Conservation (phyloP, 2,888 invertebrate species). For the Eubasilissa splendida region DNA sequence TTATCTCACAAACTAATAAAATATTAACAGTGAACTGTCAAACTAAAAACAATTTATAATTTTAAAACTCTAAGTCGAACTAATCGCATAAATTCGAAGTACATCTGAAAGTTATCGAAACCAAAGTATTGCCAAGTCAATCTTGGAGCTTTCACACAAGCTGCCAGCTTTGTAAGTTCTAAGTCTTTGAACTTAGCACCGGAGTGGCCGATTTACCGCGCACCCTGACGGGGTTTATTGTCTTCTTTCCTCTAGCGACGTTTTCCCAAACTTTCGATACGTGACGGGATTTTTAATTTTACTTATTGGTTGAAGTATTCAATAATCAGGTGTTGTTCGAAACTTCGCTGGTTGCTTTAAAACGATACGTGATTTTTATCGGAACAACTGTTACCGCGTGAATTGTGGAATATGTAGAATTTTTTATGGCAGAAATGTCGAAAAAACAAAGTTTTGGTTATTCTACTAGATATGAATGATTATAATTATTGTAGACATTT, state of each 20-base stretch:
- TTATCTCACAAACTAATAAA: too few species aligned
- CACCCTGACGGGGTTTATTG: conserved; percentile 27
- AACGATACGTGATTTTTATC: too few species aligned
- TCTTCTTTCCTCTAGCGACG: conserved; percentile 7
- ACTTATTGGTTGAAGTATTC: too few species aligned
- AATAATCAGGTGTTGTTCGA: too few species aligned
- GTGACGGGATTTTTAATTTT: conserved; percentile 6
- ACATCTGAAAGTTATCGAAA: conserved; percentile 5
- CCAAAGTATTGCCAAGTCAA: conserved; percentile 41
- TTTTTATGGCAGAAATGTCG: too few species aligned
- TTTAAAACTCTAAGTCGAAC: neutral
- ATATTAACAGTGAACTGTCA: neutral
- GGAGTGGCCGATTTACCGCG: conserved; percentile 36
- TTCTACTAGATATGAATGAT: too few species aligned
- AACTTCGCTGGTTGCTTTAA: too few species aligned
- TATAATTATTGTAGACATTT: too few species aligned
- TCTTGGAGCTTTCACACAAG: conserved; percentile 23
- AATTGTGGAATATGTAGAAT: too few species aligned
- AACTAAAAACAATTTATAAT: neutral
- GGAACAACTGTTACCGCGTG: neutral
- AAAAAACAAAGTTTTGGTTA: too few species aligned
- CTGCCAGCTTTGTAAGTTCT: conserved; percentile 35
- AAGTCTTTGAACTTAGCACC: conserved; percentile 37
- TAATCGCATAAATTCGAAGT: conserved; percentile 19
- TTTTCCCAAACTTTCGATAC: conserved; percentile 15